Base-by-base conservation (phyloP, 2,797 vertebrate species). In the Silurus lanzhouensis region DNA sequence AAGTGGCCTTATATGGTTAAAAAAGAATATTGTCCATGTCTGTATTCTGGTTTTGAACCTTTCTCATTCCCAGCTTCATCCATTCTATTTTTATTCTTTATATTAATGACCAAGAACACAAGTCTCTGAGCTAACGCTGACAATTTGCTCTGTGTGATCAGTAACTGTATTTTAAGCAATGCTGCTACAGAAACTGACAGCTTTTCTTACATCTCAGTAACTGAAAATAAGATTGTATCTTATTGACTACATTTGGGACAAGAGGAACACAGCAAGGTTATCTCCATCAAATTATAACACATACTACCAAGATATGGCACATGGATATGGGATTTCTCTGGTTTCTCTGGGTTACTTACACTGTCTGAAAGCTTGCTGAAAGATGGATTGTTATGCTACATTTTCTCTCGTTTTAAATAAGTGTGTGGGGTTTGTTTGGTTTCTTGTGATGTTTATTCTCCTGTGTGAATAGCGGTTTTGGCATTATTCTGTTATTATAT, bases 1-100 rank as follows among this genome's bases (percentile, higher is more conserved):
- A 72, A 86, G 89, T 78, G 81, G 6, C 93, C 92, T 91, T 94
- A 93, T 93, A 94, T 90, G 93, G 93, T 77, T 84, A 80, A 89
- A 84, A 84, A 84, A 86, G 88, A 91, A 90, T 91, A 90, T 90
- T 92, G 91, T 92, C 84, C 87, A 58, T 88, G 46, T 20, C 70
- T 68, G 67, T 44, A 7, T 83, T 70, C 75, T 25, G 17, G 48
- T 52, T n/a, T 27, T 52, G 22, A 74, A 52, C 58, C 79, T 31
- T 27, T 75, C 38, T 82, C 55, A 57, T 67, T 75, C 10, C 31
- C 9, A 25, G 63, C 68, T 82, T 58, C 67, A 46, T 38, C 15
- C 19, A 19, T 57, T 31, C 31, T 10, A 10, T n/a, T 25, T 75
- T n/a, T 46, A 6, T 15, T 66, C 12, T 55, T 64, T 15, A 46